These are phyloP conservation scores for Pseudomugil tenellus DNA, from an alignment of 2,797 vertebrate species.

Conservation along the genomic window DNA sequence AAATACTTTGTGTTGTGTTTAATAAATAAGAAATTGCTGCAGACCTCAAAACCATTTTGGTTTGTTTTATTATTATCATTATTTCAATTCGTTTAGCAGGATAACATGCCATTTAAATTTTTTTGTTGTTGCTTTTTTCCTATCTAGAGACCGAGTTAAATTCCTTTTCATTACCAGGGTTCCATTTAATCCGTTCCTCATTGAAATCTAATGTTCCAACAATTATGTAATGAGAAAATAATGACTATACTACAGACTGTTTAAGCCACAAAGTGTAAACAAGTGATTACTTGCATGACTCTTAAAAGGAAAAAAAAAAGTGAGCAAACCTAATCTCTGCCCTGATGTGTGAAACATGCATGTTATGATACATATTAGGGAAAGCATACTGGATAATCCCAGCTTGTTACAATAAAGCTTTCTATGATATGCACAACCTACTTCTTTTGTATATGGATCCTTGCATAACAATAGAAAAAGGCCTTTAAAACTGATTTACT, in stretches of 20 bases:
- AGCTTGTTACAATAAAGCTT: not conserved
- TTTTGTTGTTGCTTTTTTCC: too few species aligned
- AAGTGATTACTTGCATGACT: slow-evolving; percentile 1
- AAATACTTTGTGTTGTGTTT: not conserved
- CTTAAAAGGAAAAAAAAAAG: not conserved
- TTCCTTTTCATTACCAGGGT: not conserved
- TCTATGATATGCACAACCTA: not conserved
- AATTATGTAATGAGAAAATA: slow-evolving; percentile 7
- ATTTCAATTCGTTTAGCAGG: not conserved
- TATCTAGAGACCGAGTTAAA: too few species aligned
- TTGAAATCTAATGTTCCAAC: slow-evolving; percentile 8
- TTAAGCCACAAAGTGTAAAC: slow-evolving; percentile 8
- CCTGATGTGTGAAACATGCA: slow-evolving; percentile 4
- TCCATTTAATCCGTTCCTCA: slow-evolving; percentile 9
- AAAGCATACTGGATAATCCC: not conserved
- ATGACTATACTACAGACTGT: slow-evolving; percentile 7
- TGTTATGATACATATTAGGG: not conserved
- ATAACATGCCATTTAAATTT: not conserved
- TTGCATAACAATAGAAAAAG: slow-evolving; percentile 2
- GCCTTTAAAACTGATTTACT: not conserved
- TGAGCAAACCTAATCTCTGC: not conserved
- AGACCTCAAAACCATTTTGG: slow-evolving; percentile 3
- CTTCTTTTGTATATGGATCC: not conserved
- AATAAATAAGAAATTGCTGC: not conserved
- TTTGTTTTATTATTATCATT: not conserved